Conservation (phyloP, 2,113 vertebrate genomes). For the Noctilio leporinus region DNA sequence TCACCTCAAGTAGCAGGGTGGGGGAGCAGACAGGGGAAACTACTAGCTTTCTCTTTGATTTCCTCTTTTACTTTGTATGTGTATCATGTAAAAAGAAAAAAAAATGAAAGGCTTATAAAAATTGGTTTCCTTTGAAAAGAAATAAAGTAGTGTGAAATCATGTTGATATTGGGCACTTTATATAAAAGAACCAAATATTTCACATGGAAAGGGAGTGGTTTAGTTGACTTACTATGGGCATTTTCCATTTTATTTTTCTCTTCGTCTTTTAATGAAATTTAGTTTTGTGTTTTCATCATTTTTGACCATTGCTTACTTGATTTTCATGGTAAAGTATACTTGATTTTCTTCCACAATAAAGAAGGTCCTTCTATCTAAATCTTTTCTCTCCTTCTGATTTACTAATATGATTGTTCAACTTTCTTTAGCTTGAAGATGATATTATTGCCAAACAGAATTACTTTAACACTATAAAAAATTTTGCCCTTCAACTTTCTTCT, state of each 20-base stretch:
- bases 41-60: not conserved
- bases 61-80: not conserved
- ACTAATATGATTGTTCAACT: conserved; percentile 52
- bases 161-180: not conserved
- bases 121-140: not conserved
- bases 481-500: conserved; percentile 95
- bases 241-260: not conserved
- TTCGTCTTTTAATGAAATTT: not conserved
- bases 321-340: not conserved
- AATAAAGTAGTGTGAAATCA: not conserved
- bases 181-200: not conserved
- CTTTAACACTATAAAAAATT: conserved; percentile 99
- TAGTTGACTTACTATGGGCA: not conserved
- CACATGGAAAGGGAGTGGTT: not conserved
- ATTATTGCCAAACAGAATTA: conserved; percentile 99
- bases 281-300: not conserved
- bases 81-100: not conserved
- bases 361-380: not conserved
- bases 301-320: not conserved
- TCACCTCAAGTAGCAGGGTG: not conserved
- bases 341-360: not conserved
- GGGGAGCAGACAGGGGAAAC: not conserved
- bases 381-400: not conserved
- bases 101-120: not conserved
- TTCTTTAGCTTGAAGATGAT: conserved; percentile 94